Percentiles rank a stretch among this genome's conserved stretches.
Conservation (phyloP, 2,888 invertebrate species). For the Muschampia plurimacula region DNA sequence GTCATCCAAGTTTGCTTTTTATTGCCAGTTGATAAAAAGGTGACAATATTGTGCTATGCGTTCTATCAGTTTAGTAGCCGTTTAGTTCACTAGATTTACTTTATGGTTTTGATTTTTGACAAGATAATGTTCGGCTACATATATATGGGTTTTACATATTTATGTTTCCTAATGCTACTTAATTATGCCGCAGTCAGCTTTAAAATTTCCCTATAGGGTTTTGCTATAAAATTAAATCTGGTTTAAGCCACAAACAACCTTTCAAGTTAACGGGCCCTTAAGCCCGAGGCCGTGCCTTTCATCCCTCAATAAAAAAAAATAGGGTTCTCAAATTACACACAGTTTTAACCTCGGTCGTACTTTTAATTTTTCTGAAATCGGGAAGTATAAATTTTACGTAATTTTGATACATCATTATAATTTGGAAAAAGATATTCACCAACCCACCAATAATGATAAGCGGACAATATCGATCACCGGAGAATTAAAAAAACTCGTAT, state of each 20-base stretch:
- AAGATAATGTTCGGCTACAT: too few species aligned
- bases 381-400: too few species aligned
- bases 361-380: not conserved
- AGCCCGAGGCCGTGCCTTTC: not conserved
- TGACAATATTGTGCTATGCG: not conserved
- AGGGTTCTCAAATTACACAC: not conserved
- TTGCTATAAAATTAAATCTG: constrained; percentile 2
- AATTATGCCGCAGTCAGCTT: not conserved
- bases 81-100: not conserved
- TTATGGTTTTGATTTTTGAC: not conserved
- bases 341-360: not conserved
- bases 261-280: not conserved
- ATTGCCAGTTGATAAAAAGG: not conserved
- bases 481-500: too few species aligned
- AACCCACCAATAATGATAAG: too few species aligned
- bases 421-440: too few species aligned
- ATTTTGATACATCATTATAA: too few species aligned
- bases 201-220: not conserved
- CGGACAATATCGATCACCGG: too few species aligned
- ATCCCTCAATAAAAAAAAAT: not conserved
- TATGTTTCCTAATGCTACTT: not conserved
- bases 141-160: too few species aligned
- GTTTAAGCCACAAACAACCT: not conserved
- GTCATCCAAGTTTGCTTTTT: not conserved
- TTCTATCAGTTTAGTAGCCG: not conserved